A percentile compares a stretch with the other conserved stretches of the same genome.
Conservation (phyloP, 2,797 vertebrate genomes). For the Spinus pinus region DNA sequence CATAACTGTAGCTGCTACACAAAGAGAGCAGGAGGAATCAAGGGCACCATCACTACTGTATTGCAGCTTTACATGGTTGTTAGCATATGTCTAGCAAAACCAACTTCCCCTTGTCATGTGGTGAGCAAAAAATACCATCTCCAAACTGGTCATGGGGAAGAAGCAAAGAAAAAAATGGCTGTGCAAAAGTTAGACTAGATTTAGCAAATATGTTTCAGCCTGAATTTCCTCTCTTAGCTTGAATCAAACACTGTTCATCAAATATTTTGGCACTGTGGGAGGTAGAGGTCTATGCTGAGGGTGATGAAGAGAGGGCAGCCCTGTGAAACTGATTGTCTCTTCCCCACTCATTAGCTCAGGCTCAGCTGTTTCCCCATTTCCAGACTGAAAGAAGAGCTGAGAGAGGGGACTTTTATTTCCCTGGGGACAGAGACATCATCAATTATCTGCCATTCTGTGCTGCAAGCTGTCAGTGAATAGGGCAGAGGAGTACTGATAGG, state of each 20-base stretch:
- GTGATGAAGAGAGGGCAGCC: not conserved
- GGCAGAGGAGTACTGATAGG: constrained; percentile 8
- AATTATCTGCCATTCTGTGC: constrained; percentile 45
- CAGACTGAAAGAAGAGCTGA: constrained; percentile 43
- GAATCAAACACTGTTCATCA: not conserved
- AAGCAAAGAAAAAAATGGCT: not conserved
- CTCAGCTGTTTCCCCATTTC: constrained; percentile 51
- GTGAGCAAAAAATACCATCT: not conserved
- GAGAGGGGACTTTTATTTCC: constrained; percentile 55
- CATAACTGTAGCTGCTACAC: not conserved
- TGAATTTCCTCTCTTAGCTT: not conserved
- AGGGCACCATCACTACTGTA: too few species aligned
- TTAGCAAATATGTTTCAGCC: not conserved
- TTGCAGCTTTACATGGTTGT: not conserved
- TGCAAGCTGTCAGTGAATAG: not conserved
- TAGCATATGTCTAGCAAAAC: not conserved
- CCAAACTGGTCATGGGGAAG: not conserved
- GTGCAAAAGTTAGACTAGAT: not conserved
- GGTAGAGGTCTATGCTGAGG: not conserved
- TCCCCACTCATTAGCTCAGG: constrained; percentile 48
- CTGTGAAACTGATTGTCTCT: not conserved
- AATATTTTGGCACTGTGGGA: not conserved
- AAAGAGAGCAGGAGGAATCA: not conserved
- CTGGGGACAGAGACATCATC: constrained; percentile 33
- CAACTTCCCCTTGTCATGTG: not conserved